Percentiles rank a stretch among this genome's conserved stretches.
Evolutionary conservation across 2,797 vertebrate genomes (phyloP).

Genomic region (Halcyon chelicuti): DNA sequence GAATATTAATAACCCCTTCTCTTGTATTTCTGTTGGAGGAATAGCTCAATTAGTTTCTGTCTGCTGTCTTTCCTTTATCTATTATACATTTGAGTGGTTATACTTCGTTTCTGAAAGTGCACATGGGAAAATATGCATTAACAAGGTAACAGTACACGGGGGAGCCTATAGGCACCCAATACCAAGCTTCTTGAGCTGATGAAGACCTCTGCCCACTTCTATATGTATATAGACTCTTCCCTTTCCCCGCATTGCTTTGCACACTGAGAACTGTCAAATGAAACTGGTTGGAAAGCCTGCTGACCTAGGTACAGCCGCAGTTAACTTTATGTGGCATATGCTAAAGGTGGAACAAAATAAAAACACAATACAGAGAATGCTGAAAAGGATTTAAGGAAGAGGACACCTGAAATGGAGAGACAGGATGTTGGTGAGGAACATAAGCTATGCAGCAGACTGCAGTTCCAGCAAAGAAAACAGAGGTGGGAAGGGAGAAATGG

Average conservation of each 20-base stretch:
- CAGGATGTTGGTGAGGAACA: rapidly evolving
- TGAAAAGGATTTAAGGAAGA: not conserved
- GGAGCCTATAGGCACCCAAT: not conserved
- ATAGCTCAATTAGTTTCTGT: slow-evolving; percentile 54
- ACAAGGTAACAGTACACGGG: not conserved
- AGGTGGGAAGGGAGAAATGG: not conserved
- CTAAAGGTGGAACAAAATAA: rapidly evolving
- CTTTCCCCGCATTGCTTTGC: rapidly evolving
- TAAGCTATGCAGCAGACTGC: rapidly evolving
- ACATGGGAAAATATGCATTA: not conserved
- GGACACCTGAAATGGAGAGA: not conserved
- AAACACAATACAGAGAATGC: not conserved
- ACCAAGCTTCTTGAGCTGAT: not conserved
- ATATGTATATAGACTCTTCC: rapidly evolving
- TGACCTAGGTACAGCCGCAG: no score
- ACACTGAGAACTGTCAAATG: not conserved
- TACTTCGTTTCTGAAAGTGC: not conserved
- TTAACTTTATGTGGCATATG: not conserved
- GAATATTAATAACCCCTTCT: slow-evolving; percentile 39
- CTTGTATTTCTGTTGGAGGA: not conserved
- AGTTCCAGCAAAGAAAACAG: not conserved
- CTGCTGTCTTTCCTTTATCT: slow-evolving; percentile 41
- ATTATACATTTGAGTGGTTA: slow-evolving; percentile 20
- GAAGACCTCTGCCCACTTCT: not conserved
- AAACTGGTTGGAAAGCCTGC: not conserved